Percentiles rank a stretch among this genome's conserved stretches.
Conservation (phyloP, 2,113 vertebrate species). For the Charadrius vociferus region DNA sequence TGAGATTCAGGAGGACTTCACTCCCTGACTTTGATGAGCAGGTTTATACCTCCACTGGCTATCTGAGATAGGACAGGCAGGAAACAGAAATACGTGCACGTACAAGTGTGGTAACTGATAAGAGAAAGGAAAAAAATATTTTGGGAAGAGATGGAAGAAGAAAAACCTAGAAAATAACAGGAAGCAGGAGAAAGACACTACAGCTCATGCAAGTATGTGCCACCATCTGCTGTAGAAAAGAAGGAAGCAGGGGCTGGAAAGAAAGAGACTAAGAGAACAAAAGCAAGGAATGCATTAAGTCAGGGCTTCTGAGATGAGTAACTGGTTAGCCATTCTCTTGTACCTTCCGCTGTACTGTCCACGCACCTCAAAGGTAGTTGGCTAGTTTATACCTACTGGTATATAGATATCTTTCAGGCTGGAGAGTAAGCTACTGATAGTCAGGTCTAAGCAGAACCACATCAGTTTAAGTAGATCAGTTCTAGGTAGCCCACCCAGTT, state of each 20-base stretch:
- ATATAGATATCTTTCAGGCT: not conserved
- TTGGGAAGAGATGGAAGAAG: not conserved
- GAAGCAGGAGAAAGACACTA: not conserved
- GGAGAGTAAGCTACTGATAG: not conserved
- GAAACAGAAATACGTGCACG: not conserved
- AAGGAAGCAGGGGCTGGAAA: not conserved
- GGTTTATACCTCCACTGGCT: not conserved
- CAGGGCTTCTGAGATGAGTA: slow-evolving; percentile 27
- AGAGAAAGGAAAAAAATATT: not conserved
- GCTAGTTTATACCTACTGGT: not conserved
- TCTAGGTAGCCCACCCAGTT: not conserved
- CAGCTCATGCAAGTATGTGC: not conserved
- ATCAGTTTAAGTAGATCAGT: not conserved
- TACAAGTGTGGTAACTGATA: not conserved
- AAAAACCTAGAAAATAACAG: not conserved
- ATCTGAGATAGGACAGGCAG: not conserved
- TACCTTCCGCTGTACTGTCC: not conserved
- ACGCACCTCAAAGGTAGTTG: not conserved
- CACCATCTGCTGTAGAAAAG: not conserved
- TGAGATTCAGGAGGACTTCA: not conserved
- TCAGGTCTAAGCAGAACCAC: not conserved
- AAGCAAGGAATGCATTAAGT: slow-evolving; percentile 52
- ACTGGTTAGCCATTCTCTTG: not conserved
- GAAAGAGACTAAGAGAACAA: slow-evolving; percentile 1
- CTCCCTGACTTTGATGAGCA: not conserved